phyloP scores from a whole-genome alignment of 2,113 vertebrate species.

The Callipepla squamata region DNA sequence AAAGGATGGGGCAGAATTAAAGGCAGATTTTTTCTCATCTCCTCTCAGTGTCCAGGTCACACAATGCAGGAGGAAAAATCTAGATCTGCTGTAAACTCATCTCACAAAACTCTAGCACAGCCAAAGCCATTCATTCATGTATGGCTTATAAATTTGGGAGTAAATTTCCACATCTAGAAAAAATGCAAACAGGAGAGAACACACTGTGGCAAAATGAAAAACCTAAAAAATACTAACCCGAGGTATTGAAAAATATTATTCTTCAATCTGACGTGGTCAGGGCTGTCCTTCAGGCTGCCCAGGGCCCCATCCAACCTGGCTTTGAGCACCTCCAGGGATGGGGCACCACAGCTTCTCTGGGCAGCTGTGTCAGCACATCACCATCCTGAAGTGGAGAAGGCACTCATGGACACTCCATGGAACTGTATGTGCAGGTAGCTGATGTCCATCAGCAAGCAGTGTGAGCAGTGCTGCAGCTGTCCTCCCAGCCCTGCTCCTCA shows the following conservation, averaged over 20 bases:
- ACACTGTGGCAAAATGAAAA: background rate
- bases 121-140: background rate
- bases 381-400: background rate
- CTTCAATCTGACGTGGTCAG: background rate
- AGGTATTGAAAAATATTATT: background rate
- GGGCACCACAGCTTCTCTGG: no score
- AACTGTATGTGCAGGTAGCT: background rate
- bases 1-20: background rate
- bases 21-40: background rate
- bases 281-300: no score
- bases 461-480: background rate
- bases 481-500: background rate
- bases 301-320: no score
- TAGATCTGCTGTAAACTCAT: background rate
- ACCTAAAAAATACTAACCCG: background rate
- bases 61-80: background rate
- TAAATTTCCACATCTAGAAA: background rate
- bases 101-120: background rate
- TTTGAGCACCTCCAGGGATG: no score
- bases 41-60: background rate
- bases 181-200: rapidly evolving
- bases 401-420: background rate
- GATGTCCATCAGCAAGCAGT: background rate
- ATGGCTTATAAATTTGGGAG: background rate
- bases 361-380: no score